Evolutionary conservation across 2,113 vertebrate genomes (phyloP), one percentile per base, ranked within the genome.

Genomic region (Hippocampus abdominalis): DNA sequence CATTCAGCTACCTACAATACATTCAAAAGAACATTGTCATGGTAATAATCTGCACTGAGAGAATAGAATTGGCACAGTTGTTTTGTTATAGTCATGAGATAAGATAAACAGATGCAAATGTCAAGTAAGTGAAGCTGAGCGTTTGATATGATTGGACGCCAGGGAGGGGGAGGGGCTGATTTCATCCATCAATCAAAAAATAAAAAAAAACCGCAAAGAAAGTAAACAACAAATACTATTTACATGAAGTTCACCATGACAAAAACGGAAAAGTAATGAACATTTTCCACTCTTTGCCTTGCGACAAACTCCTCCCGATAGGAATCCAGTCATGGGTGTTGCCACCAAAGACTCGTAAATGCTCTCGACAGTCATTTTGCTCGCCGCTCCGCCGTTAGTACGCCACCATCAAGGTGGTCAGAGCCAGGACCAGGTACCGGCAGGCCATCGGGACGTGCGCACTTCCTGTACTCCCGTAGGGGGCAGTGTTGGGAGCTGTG

Each of bases 401-500:
- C 91, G 94, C 89, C 89, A 94, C 96, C 93, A 95, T 94, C 94
- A 96, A 92, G 90, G 94, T 95, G 91, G 94, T 94, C 75, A 99
- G 93, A 84, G 92, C 93, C 94, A 98, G 86, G 89, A 96, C 93
- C 89, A 98, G 95, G 93, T 93, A 93, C 88, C 93, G 94, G 92
- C 95, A 96, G 92, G 95, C 95, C 91, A 94, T 93, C 62, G 95
- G 92, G 90, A 94, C 83, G 70, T 95, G 93, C 0, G 95, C 94
- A 0, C 92, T 94, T 73, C 95, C 96, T 79, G 93, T 95, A 89
- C 96, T 92, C 80, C 96, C 96, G 72, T 97, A 98, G 85, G 95
- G 95, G 78, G 95, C 95, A 70, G 96, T 98, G 91, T 95, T 98
- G 91, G 94, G 95, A 76, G 96, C 97, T 99, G 93, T 85, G 74